Evolutionary conservation across 2,888 invertebrate genomes (phyloP), one percentile per base, ranked within the genome.

Genomic region (Agrotis exclamationis): DNA sequence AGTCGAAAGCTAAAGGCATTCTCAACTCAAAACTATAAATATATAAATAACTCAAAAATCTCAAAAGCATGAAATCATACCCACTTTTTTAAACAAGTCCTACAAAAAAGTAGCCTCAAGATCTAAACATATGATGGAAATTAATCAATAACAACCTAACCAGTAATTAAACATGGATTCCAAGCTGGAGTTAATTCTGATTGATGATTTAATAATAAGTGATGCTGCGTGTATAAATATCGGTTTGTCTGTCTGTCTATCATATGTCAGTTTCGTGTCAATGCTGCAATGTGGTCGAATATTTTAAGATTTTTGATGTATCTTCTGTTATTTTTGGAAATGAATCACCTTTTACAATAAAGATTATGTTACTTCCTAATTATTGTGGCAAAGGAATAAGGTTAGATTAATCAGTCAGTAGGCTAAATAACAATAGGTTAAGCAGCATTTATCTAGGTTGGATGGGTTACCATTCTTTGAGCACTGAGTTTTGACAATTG

Each of bases 141-240:
- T 90, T 89, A 88, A 91, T 89, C 91, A 91, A 90, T 91, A 89
- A 80, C 54, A 56, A 3, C 45, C 44, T 59, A 87, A 77, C 83
- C 83, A 68, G 85, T 86, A 91, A 93, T 93, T 93, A 93, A 82
- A 68, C 28, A 64, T 68, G 70, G 80, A 85, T 85, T 80, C 71
- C 78, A 68, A 80, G 76, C 69, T 74, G 60, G 79, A 75, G 85
- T 86, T 88, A 88, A 90, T 89, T 83, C 84, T 90, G 93, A 93
- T 93, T 91, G 93, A 93, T 93, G 91, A 90, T 90, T 86, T 93
- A 92, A 93, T 93, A 92, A 92, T 90, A 87, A 83, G 82, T 85
- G 89, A 91, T 89, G 89, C 81, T 85, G 83, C 74, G 82, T 78
- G 73, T 87, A 76, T 84, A 85, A 89, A 89, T 88, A 89, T 88